Base-by-base conservation (phyloP, 2,888 invertebrate species). In the Lasioglossum marginatum region DNA sequence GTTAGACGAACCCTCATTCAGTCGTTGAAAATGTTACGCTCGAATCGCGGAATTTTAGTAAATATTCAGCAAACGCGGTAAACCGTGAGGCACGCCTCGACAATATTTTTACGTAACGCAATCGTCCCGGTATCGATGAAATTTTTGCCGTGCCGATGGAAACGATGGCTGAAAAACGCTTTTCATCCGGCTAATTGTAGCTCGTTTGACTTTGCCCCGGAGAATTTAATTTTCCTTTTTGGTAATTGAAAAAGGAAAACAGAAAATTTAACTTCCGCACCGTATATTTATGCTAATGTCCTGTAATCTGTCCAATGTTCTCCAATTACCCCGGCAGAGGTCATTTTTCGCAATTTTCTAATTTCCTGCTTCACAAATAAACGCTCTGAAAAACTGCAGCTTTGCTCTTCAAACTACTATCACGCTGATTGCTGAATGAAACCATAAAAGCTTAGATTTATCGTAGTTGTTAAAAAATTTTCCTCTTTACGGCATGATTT, bases 31-130 rank as follows among this genome's bases (percentile, higher is more conserved):
- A 31, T 19, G 10, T 5, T 63, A 31, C 31, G 34, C 31, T 43
- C 4, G 34, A n/a, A 34, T 40, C 43, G 68, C 40, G 57, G 60
- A 76, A 76, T 83, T 85, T 66, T 4, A 66, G 45, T 37, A 79
- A 60, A 52, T 79, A 79, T 27, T 43, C 31, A 45, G 43, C 40
- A 6, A 16, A 60, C 10, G 45, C 66, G 60, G 45, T 31, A 66
- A 66, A 85, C n/a, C 75, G 57, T 12, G 66, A 76, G 48, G 4
- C 31, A 52, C 19, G 27, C 16, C 45, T 40, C 27, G 68, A 60
- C 43, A 76, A 71, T 84, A 79, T 79, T 83, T 70, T 85, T 83
- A 76, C 45, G 74, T 81, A 79, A 83, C 43, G 37, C 74, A 52
- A 84, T 75, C 68, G 60, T 48, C 31, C 31, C 34, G 14, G 34